Percentiles rank a stretch among this genome's conserved stretches.
Evolutionary conservation across 2,113 vertebrate genomes (phyloP).

Genomic region (Glaucomys volans): DNA sequence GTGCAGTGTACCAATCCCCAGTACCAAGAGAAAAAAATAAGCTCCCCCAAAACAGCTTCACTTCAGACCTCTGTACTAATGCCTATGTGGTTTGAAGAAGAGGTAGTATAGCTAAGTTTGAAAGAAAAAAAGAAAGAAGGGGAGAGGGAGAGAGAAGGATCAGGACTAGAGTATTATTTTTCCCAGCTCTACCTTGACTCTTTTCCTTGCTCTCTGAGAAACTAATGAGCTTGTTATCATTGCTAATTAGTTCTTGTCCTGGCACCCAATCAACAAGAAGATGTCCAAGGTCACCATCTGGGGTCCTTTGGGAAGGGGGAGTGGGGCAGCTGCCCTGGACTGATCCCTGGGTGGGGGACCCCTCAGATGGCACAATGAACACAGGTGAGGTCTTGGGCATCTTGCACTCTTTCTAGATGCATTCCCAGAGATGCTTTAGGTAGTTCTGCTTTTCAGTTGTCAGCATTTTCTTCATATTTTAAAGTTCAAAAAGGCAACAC

Average conservation of each 20-base stretch:
- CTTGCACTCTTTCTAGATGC: too few species aligned
- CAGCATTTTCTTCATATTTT: not conserved
- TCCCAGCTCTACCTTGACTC: slow-evolving; percentile 37
- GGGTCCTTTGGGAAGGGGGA: not conserved
- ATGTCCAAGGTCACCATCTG: not conserved
- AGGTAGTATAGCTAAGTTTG: slow-evolving; percentile 22
- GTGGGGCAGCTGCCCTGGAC: not conserved
- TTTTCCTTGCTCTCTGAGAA: slow-evolving; percentile 26
- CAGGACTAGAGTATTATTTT: slow-evolving; percentile 37
- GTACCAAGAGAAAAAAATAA: not conserved
- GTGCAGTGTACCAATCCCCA: too few species aligned
- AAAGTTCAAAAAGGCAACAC: not conserved
- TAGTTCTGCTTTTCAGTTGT: not conserved
- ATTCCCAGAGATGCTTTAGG: not conserved
- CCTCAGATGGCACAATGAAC: not conserved
- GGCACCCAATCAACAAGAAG: slow-evolving; percentile 44
- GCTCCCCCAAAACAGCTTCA: not conserved
- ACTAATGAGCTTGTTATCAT: slow-evolving; percentile 47
- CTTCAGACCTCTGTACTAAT: not conserved
- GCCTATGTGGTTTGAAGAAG: slow-evolving; percentile 49
- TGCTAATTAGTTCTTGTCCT: slow-evolving; percentile 74
- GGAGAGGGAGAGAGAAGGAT: not conserved
- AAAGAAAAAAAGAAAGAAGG: not conserved
- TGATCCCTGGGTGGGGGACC: too few species aligned
- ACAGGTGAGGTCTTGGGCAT: accelerated